Evolutionary conservation across 2,113 vertebrate genomes (phyloP), one percentile per base, ranked within the genome.

Genomic region (Leucopsar rothschildi): DNA sequence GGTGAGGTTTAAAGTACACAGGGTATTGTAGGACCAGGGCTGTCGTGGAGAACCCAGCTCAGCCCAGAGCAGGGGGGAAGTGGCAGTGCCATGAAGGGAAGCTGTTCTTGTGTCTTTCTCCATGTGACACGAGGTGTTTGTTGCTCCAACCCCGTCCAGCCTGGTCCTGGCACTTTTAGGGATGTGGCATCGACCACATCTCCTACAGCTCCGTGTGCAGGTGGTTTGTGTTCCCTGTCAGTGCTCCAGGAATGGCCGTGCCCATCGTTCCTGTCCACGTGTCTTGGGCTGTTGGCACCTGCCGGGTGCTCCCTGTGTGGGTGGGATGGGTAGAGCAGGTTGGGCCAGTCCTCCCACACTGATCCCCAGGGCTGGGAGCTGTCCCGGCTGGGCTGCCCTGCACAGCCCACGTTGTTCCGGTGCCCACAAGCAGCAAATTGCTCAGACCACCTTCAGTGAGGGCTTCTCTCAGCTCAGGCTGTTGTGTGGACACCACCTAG

Each of bases 191-290:
- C 2, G 2, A 6, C 27, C 37, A 5, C 1, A 1, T n/a, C 15
- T n/a, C 2, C 3, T 15, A 1, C 16, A 57, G 42, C 59, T n/a
- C 2, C 2, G 0, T 12, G 12, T 11, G 4, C 35, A 12, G 35
- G 42, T 2, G 1, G 15, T 3, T 69, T 2, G 4, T 80, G 37
- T 39, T 71, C 10, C 1, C 49, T 47, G 35, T 8, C 53, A 7
- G 61, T 5, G n/a, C 39, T 29, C 53, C 0, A 7, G 76, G 27
- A 45, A 3, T 1, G 2, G 24, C 15, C 0, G 0, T 35, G 24
- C 8, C 15, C 12, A 0, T 35, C 21, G 1, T 59, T 33, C 12
- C 39, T 59, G 37, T 37, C 37, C 37, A 37, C 8, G 37, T 37
- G 37, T 37, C 37, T 37, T 27, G 59, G 37, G 6, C 78, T 84